These are phyloP conservation scores for Metacarcinus magister DNA, from an alignment of 2,888 invertebrate genomes.

Conservation along the genomic window DNA sequence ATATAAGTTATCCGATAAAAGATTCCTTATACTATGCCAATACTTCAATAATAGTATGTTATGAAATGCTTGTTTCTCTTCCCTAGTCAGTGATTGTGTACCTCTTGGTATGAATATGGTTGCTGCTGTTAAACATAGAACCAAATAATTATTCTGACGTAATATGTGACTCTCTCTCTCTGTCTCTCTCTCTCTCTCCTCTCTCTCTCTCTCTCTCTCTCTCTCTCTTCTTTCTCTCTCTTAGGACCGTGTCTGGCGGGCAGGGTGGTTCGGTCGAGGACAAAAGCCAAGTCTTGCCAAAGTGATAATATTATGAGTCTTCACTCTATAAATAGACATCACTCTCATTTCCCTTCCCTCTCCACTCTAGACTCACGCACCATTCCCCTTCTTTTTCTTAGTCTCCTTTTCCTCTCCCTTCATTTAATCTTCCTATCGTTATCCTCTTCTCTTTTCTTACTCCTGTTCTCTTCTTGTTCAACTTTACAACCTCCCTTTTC, in stretches of 20 bases:
- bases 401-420: background rate
- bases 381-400: background rate
- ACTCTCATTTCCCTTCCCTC: background rate
- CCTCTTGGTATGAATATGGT: background rate
- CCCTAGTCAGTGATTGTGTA: background rate
- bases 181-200: background rate
- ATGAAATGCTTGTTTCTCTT: too few relatives aligned
- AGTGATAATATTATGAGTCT: constrained; percentile 14
- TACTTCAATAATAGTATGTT: too few relatives aligned
- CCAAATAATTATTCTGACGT: background rate
- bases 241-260: background rate
- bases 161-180: background rate
- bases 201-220: background rate
- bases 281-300: constrained; percentile 29
- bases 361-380: background rate
- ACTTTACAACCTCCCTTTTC: background rate
- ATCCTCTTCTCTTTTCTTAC: background rate
- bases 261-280: background rate
- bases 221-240: background rate
- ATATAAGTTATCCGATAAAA: too few relatives aligned
- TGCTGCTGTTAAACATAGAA: background rate
- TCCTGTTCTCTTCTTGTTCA: background rate
- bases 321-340: background rate
- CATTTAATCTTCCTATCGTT: background rate
- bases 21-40: too few relatives aligned